Evolutionary conservation across 2,888 invertebrate species (phyloP).

Genomic region (Tipula vernalis): DNA sequence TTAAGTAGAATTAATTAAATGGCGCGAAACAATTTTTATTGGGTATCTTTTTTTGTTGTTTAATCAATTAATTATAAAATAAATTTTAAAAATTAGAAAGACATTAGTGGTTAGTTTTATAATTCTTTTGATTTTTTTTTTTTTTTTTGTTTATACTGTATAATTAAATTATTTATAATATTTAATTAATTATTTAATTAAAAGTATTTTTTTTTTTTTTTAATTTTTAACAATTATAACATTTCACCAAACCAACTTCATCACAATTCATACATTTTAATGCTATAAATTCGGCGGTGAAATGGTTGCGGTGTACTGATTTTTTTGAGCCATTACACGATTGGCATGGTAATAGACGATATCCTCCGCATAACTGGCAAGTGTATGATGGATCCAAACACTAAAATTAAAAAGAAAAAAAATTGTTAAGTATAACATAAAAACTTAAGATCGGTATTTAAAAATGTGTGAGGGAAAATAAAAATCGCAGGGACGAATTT

Average conservation of each 20-base stretch:
- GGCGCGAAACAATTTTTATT: neutral
- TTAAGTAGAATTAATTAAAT: neutral
- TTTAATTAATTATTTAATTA: neutral
- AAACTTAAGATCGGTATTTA: too few species aligned
- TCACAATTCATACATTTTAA: slow-evolving; percentile 93
- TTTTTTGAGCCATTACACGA: slow-evolving; percentile 95
- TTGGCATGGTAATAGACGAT: slow-evolving; percentile 77
- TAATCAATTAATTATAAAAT: neutral
- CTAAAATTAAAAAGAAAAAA: slow-evolving; percentile 41
- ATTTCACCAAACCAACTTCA: slow-evolving; percentile 84
- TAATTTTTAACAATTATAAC: slow-evolving; percentile 60
- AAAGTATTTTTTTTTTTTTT: neutral
- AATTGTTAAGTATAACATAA: too few species aligned
- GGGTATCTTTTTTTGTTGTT: neutral
- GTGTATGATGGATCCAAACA: slow-evolving; percentile 66
- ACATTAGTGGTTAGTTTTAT: neutral
- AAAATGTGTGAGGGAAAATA: too few species aligned
- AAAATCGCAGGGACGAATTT: neutral
- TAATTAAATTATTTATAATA: neutral
- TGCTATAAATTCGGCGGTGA: slow-evolving; percentile 87
- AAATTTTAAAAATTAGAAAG: neutral
- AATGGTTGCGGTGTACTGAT: slow-evolving; percentile 85
- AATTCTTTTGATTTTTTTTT: neutral
- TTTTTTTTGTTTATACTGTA: neutral
- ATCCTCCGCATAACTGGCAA: slow-evolving; percentile 85